Evolutionary conservation across 92 coral and sea anemone genomes (phyloP), one percentile per base, ranked within the genome.

Genomic region (Parazoanthus swiftii): DNA sequence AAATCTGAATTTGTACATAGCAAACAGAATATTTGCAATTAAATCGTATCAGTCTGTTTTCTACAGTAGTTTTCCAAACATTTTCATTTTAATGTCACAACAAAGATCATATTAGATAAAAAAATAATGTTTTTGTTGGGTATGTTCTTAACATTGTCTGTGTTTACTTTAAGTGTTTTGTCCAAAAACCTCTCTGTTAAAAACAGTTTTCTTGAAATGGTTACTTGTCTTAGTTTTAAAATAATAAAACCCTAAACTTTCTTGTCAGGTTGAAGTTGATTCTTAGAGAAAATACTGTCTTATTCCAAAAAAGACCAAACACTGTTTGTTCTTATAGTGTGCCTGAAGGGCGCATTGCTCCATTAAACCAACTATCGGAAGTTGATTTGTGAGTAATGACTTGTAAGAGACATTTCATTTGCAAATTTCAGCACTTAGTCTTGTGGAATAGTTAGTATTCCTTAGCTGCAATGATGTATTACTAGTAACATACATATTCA

Each of bases 1-100:
- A 43, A 83, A 83, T 38, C 76, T 3, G 74, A 67, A 18, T 68
- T 83, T 84, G 21, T 50, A 3, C 42, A 74, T 35, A 84, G 72
- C 74, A 83, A 74, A 83, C 79, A 84, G 43, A 43, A 46, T 29
- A 84, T 70, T 25, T 26, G 25, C 81, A 63, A 42, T 83, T 43
- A 35, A 80, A 56, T 56, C 35, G 15, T 29, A 26, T 73, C 42
- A 36, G 10, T 73, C 13, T 23, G 11, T 58, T 50, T 56, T 5
- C 72, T 80, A 11, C 50, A 80, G 39, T 18, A 16, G 76, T 67
- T 39, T 25, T 65, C 76, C 23, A 83, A 83, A 26, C 25, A 15
- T 84, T 71, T 71, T 26, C 26, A 44, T 29, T 70, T 26, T 46
- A 35, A 54, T 46, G 33, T 2, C 77, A 42, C 44, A 82, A 38